A percentile compares a stretch with the other conserved stretches of the same genome.
Conservation (phyloP, 2,797 vertebrate species). For the Mormyrops boulengeri region DNA sequence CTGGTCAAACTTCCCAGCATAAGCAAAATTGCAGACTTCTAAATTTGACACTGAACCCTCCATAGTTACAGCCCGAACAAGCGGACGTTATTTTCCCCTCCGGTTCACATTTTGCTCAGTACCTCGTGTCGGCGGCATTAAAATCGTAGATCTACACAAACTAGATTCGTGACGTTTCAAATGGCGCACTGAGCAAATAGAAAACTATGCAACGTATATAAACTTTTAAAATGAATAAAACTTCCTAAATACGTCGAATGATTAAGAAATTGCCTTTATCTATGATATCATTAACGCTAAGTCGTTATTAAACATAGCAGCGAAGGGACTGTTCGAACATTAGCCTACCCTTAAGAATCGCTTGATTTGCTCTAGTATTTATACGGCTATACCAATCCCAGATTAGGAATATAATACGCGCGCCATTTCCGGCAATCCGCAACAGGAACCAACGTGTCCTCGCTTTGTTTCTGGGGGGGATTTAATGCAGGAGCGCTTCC, state of each 20-base stretch:
- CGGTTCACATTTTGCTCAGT: not conserved
- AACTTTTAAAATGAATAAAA: not conserved
- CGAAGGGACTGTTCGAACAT: not conserved
- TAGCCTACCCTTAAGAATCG: not conserved
- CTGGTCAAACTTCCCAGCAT: conserved; percentile 72
- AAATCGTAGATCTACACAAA: not conserved
- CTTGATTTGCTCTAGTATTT: not conserved
- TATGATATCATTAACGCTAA: not conserved
- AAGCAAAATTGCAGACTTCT: conserved; percentile 82
- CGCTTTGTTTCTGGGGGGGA: not conserved
- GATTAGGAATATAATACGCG: not conserved
- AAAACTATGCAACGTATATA: not conserved
- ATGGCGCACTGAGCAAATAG: not conserved
- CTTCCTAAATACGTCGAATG: not conserved
- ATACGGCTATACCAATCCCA: not conserved
- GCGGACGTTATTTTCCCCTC: not conserved
- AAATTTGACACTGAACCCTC: conserved; percentile 76
- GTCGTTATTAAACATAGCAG: not conserved
- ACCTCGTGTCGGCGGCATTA: not conserved
- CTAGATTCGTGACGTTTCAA: not conserved
- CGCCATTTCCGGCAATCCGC: not conserved
- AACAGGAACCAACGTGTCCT: not conserved
- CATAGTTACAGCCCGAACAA: conserved; percentile 45
- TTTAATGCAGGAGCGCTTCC: not conserved
- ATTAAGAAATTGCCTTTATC: not conserved